Conservation (phyloP, 2,113 vertebrate species). For the Oreochromis aureus region DNA sequence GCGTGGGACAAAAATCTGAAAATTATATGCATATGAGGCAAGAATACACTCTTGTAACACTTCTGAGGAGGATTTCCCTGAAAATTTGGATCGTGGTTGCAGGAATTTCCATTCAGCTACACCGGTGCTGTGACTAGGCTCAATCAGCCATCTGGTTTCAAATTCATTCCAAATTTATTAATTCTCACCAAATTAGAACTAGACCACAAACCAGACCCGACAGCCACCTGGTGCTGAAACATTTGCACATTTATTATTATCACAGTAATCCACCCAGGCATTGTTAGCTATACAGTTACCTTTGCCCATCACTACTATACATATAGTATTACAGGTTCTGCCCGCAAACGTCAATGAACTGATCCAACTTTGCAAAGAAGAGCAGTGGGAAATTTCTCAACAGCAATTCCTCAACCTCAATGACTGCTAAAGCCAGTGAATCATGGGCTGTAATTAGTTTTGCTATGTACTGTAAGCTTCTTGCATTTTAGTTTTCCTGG, state of each 20-base stretch:
- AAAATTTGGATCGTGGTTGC: not conserved
- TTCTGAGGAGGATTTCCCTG: not conserved
- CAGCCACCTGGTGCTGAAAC: not conserved
- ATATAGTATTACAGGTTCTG: not conserved
- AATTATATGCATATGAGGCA: not conserved
- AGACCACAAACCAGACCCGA: not conserved
- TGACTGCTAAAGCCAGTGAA: too few relatives aligned
- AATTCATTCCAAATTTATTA: not conserved
- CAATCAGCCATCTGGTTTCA: not conserved
- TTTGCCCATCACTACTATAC: not conserved
- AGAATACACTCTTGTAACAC: not conserved
- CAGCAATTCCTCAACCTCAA: too few relatives aligned
- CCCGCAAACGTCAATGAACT: too few relatives aligned
- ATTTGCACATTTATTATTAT: not conserved
- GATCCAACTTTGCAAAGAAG: too few relatives aligned
- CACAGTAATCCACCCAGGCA: not conserved
- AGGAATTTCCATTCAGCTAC: not conserved
- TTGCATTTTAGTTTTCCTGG: rapidly evolving
- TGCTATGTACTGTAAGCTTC: not conserved
- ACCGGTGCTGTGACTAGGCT: not conserved
- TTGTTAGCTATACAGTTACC: not conserved
- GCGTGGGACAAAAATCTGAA: not conserved
- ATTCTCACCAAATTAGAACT: not conserved
- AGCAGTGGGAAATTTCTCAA: too few relatives aligned
- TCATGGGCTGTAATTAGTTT: too few relatives aligned